A percentile compares a stretch with the other conserved stretches of the same genome.
phyloP scores from a whole-genome alignment of 1,140 invertebrate genomes.

The Lethrus apterus region DNA sequence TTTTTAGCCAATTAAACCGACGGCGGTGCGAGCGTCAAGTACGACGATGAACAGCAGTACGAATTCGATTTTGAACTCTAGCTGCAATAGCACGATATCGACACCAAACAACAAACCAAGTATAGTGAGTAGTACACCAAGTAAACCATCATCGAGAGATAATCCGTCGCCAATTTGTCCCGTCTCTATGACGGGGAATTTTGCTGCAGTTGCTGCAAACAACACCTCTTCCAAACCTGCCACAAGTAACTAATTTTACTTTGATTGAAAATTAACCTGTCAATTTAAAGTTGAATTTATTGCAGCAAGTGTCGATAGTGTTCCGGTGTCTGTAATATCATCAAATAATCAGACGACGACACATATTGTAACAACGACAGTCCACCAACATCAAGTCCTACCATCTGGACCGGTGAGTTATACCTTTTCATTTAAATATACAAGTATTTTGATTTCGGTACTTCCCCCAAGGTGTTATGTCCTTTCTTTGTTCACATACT shows the following conservation, averaged over 20 bases:
- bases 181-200: slow-evolving; percentile 41
- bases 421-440: too few relatives aligned
- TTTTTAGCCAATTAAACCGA: slow-evolving; percentile 62
- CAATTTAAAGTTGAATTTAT: slow-evolving; percentile 10
- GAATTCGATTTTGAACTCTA: slow-evolving; percentile 50
- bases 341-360: slow-evolving; percentile 25
- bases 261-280: neutral
- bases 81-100: slow-evolving; percentile 39
- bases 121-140: slow-evolving; percentile 49
- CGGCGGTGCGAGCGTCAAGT: slow-evolving; percentile 54
- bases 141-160: slow-evolving; percentile 41
- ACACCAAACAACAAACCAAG: slow-evolving; percentile 47
- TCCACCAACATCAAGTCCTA: slow-evolving; percentile 14
- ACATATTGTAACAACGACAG: slow-evolving; percentile 10
- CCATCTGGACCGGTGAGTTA: too few relatives aligned
- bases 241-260: slow-evolving; percentile 17
- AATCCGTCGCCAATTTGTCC: slow-evolving; percentile 15
- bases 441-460: too few relatives aligned
- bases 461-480: too few relatives aligned
- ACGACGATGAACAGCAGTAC: slow-evolving; percentile 40
- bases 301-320: slow-evolving; percentile 30
- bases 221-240: slow-evolving; percentile 43
- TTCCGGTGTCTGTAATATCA: slow-evolving; percentile 33
- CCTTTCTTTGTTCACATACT: too few relatives aligned
- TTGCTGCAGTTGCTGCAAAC: slow-evolving; percentile 56